A percentile compares a stretch with the other conserved stretches of the same genome.
These are phyloP conservation scores for Megamerina dolium DNA, from an alignment of 2,888 invertebrate species.

Conservation along the genomic window DNA sequence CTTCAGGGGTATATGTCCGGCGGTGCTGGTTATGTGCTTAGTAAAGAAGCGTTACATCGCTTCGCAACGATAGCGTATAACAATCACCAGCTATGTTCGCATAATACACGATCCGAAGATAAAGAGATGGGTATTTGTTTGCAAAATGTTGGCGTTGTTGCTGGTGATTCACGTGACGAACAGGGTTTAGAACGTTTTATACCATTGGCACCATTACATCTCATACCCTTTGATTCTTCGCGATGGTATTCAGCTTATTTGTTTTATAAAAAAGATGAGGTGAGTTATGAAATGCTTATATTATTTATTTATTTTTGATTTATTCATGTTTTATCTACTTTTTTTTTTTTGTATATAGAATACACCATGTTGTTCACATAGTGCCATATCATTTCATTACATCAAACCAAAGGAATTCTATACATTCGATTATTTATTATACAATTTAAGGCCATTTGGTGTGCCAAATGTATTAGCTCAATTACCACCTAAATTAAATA, in stretches of 20 bases:
- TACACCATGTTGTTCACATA: slow-evolving; percentile 83
- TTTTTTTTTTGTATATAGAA: slow-evolving; percentile 53
- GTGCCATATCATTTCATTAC: slow-evolving; percentile 93
- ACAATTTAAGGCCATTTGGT: slow-evolving; percentile 77
- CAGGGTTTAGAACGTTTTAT: slow-evolving; percentile 84
- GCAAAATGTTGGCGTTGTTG: slow-evolving; percentile 75
- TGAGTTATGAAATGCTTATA: too few relatives aligned
- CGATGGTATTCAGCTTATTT: slow-evolving; percentile 95
- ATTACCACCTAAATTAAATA: slow-evolving; percentile 21
- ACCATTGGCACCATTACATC: slow-evolving; percentile 69
- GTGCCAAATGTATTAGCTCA: slow-evolving; percentile 11
- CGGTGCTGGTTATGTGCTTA: slow-evolving; percentile 90
- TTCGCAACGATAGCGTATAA: slow-evolving; percentile 70
- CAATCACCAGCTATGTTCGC: slow-evolving; percentile 51
- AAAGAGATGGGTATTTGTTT: slow-evolving; percentile 62
- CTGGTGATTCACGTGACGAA: slow-evolving; percentile 84
- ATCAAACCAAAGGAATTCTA: slow-evolving; percentile 88
- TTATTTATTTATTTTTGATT: slow-evolving; percentile 1
- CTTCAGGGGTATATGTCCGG: slow-evolving; percentile 81
- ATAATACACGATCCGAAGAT: slow-evolving; percentile 48
- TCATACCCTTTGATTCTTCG: slow-evolving; percentile 67
- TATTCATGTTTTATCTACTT: slow-evolving; percentile 3
- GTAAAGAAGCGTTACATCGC: slow-evolving; percentile 68
- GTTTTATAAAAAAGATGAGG: slow-evolving; percentile 18
- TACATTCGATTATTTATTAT: slow-evolving; percentile 86